These are phyloP conservation scores for Vidua chalybeata DNA, from an alignment of 2,113 vertebrate species.

Conservation along the genomic window DNA sequence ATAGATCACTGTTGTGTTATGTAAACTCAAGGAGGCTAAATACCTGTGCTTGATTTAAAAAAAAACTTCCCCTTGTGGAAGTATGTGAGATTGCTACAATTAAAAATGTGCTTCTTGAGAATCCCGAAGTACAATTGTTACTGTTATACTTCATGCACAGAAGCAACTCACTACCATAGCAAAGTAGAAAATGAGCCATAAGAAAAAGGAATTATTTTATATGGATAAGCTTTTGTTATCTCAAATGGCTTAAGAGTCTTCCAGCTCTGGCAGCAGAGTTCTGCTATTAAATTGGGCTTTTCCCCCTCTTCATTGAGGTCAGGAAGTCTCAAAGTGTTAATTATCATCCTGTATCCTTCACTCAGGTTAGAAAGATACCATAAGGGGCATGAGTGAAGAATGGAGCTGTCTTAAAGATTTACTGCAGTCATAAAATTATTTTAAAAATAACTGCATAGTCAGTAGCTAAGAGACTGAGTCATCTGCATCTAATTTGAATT, in stretches of 20 bases:
- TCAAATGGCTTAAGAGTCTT: not conserved
- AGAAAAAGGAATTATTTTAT: not conserved
- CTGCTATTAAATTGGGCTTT: not conserved
- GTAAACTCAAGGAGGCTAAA: not conserved
- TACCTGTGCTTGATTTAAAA: not conserved
- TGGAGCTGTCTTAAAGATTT: conserved; percentile 50
- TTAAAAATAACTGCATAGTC: conserved; percentile 79
- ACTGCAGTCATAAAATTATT: conserved; percentile 64
- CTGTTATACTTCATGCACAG: not conserved
- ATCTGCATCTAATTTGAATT: conserved; percentile 71
- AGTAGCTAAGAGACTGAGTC: conserved; percentile 74
- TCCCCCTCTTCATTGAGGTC: not conserved
- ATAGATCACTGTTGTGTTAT: not conserved
- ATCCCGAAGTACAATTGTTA: not conserved
- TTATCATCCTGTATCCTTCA: not conserved
- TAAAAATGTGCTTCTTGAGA: not conserved
- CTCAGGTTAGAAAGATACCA: not conserved
- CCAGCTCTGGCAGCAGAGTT: not conserved
- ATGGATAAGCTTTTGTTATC: not conserved
- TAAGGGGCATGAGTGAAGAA: not conserved
- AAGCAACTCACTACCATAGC: not conserved
- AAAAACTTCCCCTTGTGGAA: not conserved
- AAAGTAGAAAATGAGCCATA: not conserved
- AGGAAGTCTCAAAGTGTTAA: not conserved
- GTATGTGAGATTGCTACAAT: not conserved